A percentile compares a stretch with the other conserved stretches of the same genome.
These are phyloP conservation scores for Ispidina lecontei DNA, from an alignment of 2,797 vertebrate species.

Conservation along the genomic window DNA sequence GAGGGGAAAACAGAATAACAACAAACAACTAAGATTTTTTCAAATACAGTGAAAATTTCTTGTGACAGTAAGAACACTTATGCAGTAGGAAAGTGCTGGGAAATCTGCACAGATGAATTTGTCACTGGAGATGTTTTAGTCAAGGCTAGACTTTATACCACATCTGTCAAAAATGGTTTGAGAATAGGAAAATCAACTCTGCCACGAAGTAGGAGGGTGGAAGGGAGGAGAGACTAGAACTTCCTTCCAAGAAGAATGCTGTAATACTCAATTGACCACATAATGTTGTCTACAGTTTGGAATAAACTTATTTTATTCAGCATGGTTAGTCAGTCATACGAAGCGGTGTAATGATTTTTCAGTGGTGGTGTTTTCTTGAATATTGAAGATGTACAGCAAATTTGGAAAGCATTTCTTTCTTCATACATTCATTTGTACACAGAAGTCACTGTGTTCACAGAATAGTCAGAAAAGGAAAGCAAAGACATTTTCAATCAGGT, in stretches of 20 bases:
- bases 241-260: slow-evolving; percentile 52
- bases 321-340: background rate
- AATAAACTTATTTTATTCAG: slow-evolving; percentile 16
- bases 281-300: slow-evolving; percentile 23
- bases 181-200: slow-evolving; percentile 23
- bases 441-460: background rate
- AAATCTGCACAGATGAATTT: background rate
- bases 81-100: slow-evolving; percentile 2
- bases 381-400: background rate
- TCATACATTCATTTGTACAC: background rate
- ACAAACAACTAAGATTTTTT: background rate
- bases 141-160: slow-evolving; percentile 49
- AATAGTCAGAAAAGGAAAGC: background rate
- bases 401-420: background rate
- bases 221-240: slow-evolving; percentile 40
- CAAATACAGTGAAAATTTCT: background rate
- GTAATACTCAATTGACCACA: slow-evolving; percentile 36
- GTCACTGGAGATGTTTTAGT: slow-evolving; percentile 25
- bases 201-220: slow-evolving; percentile 38
- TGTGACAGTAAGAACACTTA: background rate
- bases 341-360: background rate
- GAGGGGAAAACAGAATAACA: background rate
- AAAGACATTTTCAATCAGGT: background rate
- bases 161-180: slow-evolving; percentile 50
- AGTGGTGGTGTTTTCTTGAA: background rate